Percentiles rank a stretch among this genome's conserved stretches.
phyloP scores from a whole-genome alignment of 1,140 invertebrate genomes.

The Venturia canescens region DNA sequence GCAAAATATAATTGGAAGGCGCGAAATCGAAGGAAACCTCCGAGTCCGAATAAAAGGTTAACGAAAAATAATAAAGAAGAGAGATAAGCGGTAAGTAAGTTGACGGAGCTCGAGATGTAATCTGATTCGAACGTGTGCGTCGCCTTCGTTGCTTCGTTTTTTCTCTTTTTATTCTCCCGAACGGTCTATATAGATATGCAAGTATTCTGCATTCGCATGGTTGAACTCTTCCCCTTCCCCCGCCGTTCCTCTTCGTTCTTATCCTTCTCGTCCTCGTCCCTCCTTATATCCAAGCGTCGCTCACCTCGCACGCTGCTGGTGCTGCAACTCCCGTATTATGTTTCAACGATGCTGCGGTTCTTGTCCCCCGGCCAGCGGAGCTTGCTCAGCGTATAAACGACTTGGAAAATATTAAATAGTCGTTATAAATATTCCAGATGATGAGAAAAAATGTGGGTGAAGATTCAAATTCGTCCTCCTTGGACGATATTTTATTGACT shows the following conservation, averaged over 20 bases:
- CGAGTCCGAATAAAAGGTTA: slow-evolving; percentile 27
- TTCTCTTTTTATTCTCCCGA: not conserved
- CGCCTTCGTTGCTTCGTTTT: slow-evolving; percentile 67
- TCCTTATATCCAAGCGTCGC: slow-evolving; percentile 19
- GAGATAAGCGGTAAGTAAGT: slow-evolving; percentile 69
- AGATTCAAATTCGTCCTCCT: too few relatives aligned
- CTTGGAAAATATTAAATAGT: too few relatives aligned
- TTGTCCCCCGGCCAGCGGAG: slow-evolving; percentile 64
- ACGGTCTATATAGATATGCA: too few relatives aligned
- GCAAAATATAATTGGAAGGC: slow-evolving; percentile 47
- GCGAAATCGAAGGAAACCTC: slow-evolving; percentile 69
- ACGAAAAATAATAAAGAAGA: slow-evolving; percentile 64
- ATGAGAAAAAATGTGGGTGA: too few relatives aligned
- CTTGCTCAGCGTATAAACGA: not conserved
- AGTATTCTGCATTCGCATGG: slow-evolving; percentile 69
- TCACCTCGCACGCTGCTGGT: slow-evolving; percentile 53
- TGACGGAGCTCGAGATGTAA: slow-evolving; percentile 69
- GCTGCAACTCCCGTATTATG: slow-evolving; percentile 75
- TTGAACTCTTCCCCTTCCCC: slow-evolving; percentile 61
- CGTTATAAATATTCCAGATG: too few relatives aligned
- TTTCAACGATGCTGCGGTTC: slow-evolving; percentile 75
- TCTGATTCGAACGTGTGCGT: slow-evolving; percentile 75
- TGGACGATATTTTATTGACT: too few relatives aligned
- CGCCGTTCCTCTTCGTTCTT: not conserved
- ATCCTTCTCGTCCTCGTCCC: not conserved